Percentiles rank a stretch among this genome's conserved stretches.
Conservation (phyloP, 2,888 invertebrate genomes). For the Craniophora ligustri region DNA sequence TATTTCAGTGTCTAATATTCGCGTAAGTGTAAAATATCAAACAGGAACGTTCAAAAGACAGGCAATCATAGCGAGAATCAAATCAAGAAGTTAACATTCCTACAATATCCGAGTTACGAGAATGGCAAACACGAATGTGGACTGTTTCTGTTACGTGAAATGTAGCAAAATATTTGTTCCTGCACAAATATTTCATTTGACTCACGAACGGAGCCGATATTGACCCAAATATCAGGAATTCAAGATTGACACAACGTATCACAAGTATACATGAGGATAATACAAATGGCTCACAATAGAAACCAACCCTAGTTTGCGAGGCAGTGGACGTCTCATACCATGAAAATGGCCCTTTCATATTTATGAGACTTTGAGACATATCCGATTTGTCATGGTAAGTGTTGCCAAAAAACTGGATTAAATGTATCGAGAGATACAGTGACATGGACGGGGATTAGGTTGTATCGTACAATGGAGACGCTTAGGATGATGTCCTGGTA, state of each 20-base stretch:
- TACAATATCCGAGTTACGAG: too few relatives aligned
- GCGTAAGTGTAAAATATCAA: too few relatives aligned
- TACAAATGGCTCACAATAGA: conserved; percentile 43
- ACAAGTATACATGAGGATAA: conserved; percentile 43
- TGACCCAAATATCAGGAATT: conserved; percentile 46
- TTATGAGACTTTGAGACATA: conserved; percentile 42
- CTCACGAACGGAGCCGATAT: conserved; percentile 32
- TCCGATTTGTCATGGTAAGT: conserved; percentile 43
- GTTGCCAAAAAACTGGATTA: conserved; percentile 41
- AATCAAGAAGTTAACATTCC: not conserved
- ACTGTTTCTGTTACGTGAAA: too few relatives aligned
- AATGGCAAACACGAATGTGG: too few relatives aligned
- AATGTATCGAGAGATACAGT: conserved; percentile 12
- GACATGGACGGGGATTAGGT: not conserved
- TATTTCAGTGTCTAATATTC: too few relatives aligned
- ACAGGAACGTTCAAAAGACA: too few relatives aligned
- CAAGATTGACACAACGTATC: conserved; percentile 42
- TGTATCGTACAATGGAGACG: not conserved
- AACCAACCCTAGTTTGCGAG: conserved; percentile 20
- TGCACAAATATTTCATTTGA: conserved; percentile 30
- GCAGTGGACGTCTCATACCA: conserved; percentile 23
- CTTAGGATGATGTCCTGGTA: too few relatives aligned
- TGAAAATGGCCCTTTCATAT: conserved; percentile 51
- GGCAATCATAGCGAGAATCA: not conserved
- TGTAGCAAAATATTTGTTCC: not conserved